Percentiles rank a stretch among this genome's conserved stretches.
Conservation (phyloP, 2,113 vertebrate species). For the Malurus cyaneus region DNA sequence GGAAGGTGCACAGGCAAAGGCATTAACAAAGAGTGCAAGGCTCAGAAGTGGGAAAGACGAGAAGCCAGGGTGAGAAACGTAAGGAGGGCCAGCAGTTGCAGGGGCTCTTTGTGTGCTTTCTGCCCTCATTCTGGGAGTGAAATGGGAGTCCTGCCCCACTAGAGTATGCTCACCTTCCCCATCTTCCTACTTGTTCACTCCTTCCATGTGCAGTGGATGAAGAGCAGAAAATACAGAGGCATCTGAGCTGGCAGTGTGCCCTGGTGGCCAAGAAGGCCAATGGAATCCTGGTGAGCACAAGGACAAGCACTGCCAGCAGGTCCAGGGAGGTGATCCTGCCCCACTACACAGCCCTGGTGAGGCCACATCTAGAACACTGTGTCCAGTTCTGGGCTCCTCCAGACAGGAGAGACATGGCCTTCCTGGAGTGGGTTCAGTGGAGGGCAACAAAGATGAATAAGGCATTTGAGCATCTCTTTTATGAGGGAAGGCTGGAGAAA, state of each 20-base stretch:
- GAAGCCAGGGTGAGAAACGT: not conserved
- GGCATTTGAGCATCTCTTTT: not conserved
- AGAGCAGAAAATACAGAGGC: not conserved
- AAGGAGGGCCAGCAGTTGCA: rapidly evolving
- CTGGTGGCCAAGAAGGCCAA: not conserved
- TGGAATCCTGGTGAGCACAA: no score
- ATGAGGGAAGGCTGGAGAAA: not conserved
- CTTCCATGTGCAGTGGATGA: not conserved
- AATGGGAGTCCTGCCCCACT: not conserved
- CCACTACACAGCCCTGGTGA: not conserved
- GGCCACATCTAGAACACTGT: not conserved
- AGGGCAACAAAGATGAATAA: not conserved
- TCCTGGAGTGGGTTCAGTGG: not conserved
- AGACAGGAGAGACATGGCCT: not conserved
- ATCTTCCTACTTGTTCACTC: not conserved
- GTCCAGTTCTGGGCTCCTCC: not conserved
- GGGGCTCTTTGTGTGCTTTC: not conserved
- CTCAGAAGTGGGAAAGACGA: not conserved
- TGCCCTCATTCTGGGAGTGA: not conserved
- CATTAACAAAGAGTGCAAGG: not conserved
- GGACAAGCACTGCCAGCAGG: not conserved
- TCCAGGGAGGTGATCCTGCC: not conserved
- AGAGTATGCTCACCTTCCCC: not conserved
- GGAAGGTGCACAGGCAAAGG: not conserved
- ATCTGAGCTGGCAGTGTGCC: not conserved